Evolutionary conservation across 2,888 invertebrate genomes (phyloP), one percentile per base, ranked within the genome.

Genomic region (Hirtodrosophila histrioides): DNA sequence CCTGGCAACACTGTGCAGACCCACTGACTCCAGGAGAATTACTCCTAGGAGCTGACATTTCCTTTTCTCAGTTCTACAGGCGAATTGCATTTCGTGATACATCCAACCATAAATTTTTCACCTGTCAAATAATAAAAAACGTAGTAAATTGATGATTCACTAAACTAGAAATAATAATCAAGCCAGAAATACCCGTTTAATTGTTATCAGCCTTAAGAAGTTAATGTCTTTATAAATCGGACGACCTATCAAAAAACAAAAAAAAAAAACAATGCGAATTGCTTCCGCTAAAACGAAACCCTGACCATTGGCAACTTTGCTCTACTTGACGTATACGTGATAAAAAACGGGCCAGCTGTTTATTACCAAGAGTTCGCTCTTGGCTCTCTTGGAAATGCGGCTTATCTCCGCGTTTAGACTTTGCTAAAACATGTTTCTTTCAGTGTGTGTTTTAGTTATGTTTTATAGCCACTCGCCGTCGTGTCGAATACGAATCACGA

Each of bases 281-380:
- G 2, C 36, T 55, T 56, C 49, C 57, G 57, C 31, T 23, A 23
- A 36, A 37, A 8, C 4, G 7, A 39, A 49, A 12, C 50, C 66
- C 54, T 66, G 61, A 78, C 63, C 74, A 61, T 17, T 37, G 54
- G 0, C 58, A 74, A 74, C 33, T 36, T 53, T 37, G n/a, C 23
- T n/a, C 23, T 46, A 63, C 39, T 57, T 57, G 57, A 27, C 57
- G 60, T 65, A 54, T 54, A 55, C 53, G 43, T 60, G 46, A 65
- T 60, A 44, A 27, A 31, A 40, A 50, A 24, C 36, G 33, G 39
- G 11, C 24, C 41, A 46, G 17, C 17, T 17, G 17, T 17, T 17
- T 17, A 17, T 17, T 17, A 31, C 10, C 27, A 24, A 7, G 29
- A 10, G 4, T 11, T 39, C 7, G 1, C n/a, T 48, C 33, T 29